A percentile compares a stretch with the other conserved stretches of the same genome.
Conservation (phyloP, 2,888 invertebrate genomes). For the Drosophila nr. medialis region DNA sequence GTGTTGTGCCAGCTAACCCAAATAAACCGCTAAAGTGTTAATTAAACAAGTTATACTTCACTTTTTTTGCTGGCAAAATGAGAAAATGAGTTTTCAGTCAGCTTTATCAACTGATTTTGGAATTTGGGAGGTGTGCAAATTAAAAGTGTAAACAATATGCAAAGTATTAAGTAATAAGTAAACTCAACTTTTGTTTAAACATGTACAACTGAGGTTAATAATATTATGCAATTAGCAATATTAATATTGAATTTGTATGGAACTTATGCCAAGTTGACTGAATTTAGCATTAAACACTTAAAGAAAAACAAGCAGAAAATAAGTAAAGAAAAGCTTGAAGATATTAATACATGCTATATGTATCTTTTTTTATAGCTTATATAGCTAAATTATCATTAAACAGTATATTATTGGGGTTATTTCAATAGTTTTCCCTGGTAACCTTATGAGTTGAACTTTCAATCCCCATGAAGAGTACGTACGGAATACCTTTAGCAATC, state of each 20-base stretch:
- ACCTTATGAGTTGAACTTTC: not conserved
- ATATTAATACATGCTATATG: not conserved
- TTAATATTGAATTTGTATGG: not conserved
- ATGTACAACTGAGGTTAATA: not conserved
- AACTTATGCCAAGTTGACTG: not conserved
- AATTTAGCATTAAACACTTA: not conserved
- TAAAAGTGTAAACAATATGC: not conserved
- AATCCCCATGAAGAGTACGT: not conserved
- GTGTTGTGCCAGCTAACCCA: slow-evolving; percentile 58
- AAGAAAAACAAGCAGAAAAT: not conserved
- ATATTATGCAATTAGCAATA: not conserved
- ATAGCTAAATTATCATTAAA: not conserved
- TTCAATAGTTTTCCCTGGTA: not conserved
- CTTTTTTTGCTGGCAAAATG: slow-evolving; percentile 3
- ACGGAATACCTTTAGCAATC: not conserved
- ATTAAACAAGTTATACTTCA: slow-evolving; percentile 65
- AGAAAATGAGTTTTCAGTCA: slow-evolving; percentile 34
- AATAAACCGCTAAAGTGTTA: slow-evolving; percentile 69
- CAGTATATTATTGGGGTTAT: not conserved
- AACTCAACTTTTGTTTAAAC: not conserved
- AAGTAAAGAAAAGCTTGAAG: not conserved
- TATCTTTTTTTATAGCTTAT: not conserved
- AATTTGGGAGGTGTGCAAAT: slow-evolving; percentile 2
- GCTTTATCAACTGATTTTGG: slow-evolving; percentile 3
- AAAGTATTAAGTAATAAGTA: not conserved